Evolutionary conservation across 1,140 invertebrate genomes (phyloP).

Genomic region (Magallana angulata): DNA sequence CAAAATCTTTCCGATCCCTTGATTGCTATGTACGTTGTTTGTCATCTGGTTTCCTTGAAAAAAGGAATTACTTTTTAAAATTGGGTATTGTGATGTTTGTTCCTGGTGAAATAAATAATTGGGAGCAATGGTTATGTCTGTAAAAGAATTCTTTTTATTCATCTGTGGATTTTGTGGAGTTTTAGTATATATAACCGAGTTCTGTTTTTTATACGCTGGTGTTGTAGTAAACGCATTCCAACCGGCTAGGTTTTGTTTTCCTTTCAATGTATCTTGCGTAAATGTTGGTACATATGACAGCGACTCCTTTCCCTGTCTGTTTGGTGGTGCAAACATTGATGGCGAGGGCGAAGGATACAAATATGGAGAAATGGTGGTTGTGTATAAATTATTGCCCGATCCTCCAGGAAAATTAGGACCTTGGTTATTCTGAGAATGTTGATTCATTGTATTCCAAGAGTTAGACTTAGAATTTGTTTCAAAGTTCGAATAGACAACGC

Average conservation of each 20-base stretch:
- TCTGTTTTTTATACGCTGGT: background rate
- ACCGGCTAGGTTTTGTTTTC: background rate
- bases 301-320: background rate
- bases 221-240: slow-evolving; percentile 5
- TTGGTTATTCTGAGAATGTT: background rate
- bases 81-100: background rate
- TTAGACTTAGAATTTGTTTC: background rate
- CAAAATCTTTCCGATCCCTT: background rate
- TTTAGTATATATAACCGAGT: background rate
- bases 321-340: background rate
- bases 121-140: background rate
- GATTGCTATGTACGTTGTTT: background rate
- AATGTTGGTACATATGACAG: background rate
- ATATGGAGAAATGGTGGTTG: background rate
- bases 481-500: slow-evolving; percentile 1
- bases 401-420: background rate
- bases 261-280: background rate
- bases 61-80: background rate
- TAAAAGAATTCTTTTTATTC: background rate
- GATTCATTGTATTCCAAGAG: background rate
- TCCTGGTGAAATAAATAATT: slow-evolving; percentile 1
- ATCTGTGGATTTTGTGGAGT: background rate
- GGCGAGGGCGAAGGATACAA: background rate
- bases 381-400: background rate
- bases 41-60: background rate